Conservation (phyloP, 1,140 invertebrate species). For the Steinernema feltiae region DNA sequence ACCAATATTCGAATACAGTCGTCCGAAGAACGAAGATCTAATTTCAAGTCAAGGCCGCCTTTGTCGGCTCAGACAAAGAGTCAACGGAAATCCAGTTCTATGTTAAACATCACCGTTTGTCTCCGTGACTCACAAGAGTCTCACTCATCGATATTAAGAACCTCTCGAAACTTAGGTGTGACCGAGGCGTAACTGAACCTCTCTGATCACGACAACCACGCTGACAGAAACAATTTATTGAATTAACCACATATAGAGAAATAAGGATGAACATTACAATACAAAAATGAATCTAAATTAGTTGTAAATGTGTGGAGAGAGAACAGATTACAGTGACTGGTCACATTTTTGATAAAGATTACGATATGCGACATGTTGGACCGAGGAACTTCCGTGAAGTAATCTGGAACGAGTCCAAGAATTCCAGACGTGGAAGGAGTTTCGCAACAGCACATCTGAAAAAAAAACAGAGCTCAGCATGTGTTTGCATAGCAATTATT, state of each 20-base stretch:
- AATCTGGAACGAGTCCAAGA: not conserved
- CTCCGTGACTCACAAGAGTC: not conserved
- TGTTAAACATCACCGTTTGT: not conserved
- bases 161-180: not conserved
- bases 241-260: not conserved
- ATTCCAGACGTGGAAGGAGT: not conserved
- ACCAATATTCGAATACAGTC: too few relatives aligned
- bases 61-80: conserved; percentile 2
- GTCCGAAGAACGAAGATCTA: not conserved
- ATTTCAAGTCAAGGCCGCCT: not conserved
- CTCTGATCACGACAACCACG: not conserved
- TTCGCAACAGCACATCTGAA: conserved; percentile 2
- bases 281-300: not conserved
- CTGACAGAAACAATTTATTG: not conserved
- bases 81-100: not conserved
- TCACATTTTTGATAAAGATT: too few relatives aligned
- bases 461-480: too few relatives aligned
- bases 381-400: not conserved
- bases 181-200: not conserved
- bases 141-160: not conserved
- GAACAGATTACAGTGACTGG: too few relatives aligned
- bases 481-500: too few relatives aligned
- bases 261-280: not conserved
- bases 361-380: not conserved
- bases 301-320: too few relatives aligned